These are phyloP conservation scores for Poecilia picta DNA, from an alignment of 2,797 vertebrate genomes.

Conservation along the genomic window DNA sequence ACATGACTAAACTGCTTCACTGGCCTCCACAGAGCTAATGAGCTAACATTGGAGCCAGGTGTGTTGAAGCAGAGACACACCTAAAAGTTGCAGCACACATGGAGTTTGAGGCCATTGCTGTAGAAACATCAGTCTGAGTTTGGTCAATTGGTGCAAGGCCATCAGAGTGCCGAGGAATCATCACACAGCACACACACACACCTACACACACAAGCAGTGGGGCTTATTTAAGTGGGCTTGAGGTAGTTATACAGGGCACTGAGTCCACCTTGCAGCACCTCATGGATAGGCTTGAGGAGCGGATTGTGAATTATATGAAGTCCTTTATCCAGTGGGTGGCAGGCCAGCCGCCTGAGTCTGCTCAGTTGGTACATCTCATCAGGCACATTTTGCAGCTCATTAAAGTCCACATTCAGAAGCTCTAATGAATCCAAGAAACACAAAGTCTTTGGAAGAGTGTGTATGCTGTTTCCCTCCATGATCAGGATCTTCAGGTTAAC, in stretches of 20 bases:
- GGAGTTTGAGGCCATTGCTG: too few species aligned
- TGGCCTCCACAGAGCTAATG: too few species aligned
- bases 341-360: conserved; percentile 85
- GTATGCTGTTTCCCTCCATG: conserved; percentile 88
- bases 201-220: conserved; percentile 15
- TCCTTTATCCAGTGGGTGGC: conserved; percentile 94
- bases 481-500: conserved; percentile 91
- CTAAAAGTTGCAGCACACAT: too few species aligned
- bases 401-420: conserved; percentile 90
- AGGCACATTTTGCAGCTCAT: conserved; percentile 89
- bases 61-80: too few species aligned
- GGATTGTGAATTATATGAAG: conserved; percentile 94
- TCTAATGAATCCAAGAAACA: conserved; percentile 87
- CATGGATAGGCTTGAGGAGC: conserved; percentile 88
- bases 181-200: conserved; percentile 9
- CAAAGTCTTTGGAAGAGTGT: conserved; percentile 85
- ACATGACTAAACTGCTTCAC: too few species aligned
- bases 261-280: conserved; percentile 89
- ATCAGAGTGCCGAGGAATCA: conserved; percentile 66
- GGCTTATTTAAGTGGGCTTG: conserved; percentile 71
- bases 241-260: conserved; percentile 84
- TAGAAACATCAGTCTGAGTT: conserved; percentile 75
- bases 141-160: conserved; percentile 82
- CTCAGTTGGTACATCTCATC: conserved; percentile 87
- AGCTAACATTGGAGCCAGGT: too few species aligned